Percentiles rank a stretch among this genome's conserved stretches.
Conservation (phyloP, 2,113 vertebrate genomes). For the Arenaria interpres region DNA sequence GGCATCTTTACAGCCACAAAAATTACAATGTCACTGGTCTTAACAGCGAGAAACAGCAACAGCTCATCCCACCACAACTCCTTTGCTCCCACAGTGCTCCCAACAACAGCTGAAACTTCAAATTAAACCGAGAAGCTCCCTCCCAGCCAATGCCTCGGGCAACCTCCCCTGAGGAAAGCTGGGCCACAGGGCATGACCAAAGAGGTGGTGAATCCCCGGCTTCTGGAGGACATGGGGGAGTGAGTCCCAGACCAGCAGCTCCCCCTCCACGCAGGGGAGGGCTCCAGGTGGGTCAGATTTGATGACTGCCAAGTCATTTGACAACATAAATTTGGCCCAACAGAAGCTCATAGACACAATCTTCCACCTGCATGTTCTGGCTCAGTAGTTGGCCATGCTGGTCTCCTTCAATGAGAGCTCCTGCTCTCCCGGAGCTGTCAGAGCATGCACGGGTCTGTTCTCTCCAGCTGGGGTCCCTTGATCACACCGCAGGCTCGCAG, state of each 20-base stretch:
- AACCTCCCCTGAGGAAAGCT: background rate
- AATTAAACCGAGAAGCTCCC: background rate
- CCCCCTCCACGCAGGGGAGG: background rate
- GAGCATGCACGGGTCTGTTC: background rate
- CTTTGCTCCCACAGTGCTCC: background rate
- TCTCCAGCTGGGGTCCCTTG: background rate
- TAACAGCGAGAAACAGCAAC: background rate
- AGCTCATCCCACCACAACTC: background rate
- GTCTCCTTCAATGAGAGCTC: background rate
- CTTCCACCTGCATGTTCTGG: background rate
- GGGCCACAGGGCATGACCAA: background rate
- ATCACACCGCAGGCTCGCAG: background rate
- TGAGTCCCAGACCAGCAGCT: background rate
- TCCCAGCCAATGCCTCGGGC: background rate
- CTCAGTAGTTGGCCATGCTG: background rate
- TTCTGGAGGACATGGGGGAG: background rate
- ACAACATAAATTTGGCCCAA: background rate
- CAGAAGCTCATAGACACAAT: background rate
- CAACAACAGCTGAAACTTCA: background rate
- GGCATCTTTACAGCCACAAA: background rate
- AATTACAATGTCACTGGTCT: background rate
- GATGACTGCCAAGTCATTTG: background rate
- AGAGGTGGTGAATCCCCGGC: background rate
- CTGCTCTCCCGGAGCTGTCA: background rate
- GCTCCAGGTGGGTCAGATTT: background rate